These are phyloP conservation scores for Heliconius erato DNA, from an alignment of 2,888 invertebrate species.

Conservation along the genomic window DNA sequence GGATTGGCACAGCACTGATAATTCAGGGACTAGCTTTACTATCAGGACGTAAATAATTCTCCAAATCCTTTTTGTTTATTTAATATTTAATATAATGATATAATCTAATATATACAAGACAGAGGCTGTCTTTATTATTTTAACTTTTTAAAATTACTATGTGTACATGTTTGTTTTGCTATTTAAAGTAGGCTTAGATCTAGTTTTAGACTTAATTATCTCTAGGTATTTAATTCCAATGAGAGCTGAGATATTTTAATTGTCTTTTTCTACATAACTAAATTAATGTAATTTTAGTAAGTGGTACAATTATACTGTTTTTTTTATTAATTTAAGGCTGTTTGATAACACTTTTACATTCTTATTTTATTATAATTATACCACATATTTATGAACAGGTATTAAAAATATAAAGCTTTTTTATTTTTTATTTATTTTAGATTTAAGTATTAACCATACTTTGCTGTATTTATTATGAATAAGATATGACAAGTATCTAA, in stretches of 20 bases:
- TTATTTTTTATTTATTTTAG: background rate
- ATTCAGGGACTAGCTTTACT: conserved; percentile 89
- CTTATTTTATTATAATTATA: background rate
- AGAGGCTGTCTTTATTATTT: background rate
- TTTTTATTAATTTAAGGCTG: background rate
- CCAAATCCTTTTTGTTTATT: background rate
- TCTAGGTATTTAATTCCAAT: too few relatives aligned
- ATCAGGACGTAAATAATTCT: conserved; percentile 60
- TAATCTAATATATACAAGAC: background rate
- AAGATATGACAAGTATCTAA: background rate
- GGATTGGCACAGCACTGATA: conserved; percentile 89
- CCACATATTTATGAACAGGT: background rate
- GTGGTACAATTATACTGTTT: too few relatives aligned
- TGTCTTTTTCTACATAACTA: too few relatives aligned
- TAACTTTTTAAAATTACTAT: too few relatives aligned
- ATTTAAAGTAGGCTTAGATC: too few relatives aligned
- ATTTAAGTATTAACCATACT: background rate
- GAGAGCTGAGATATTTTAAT: too few relatives aligned
- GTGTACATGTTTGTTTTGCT: too few relatives aligned
- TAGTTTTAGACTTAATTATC: too few relatives aligned
- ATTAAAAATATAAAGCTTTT: background rate
- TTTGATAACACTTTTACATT: background rate
- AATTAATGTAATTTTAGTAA: too few relatives aligned
- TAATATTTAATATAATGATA: background rate
- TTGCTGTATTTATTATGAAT: conserved; percentile 10